These are phyloP conservation scores for Sebastes umbrosus DNA, from an alignment of 2,797 vertebrate genomes.

Conservation along the genomic window DNA sequence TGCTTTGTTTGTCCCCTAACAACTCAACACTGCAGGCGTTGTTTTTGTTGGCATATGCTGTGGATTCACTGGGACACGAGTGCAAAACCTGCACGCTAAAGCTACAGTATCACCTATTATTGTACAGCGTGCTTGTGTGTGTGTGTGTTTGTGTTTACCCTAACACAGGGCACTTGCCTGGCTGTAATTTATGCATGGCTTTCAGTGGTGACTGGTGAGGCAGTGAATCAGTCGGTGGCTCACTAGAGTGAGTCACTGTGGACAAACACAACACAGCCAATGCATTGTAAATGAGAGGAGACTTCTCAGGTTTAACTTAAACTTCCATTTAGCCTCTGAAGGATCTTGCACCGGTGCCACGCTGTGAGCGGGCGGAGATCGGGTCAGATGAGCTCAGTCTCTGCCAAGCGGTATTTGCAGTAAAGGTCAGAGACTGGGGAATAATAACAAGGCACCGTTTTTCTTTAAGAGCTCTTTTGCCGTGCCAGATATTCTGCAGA, in stretches of 20 bases:
- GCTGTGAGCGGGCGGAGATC: constrained; percentile 51
- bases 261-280: constrained; percentile 65
- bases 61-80: constrained; percentile 15
- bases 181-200: constrained; percentile 61
- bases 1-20: constrained; percentile 56
- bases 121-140: constrained; percentile 22
- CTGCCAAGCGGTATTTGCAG: constrained; percentile 56
- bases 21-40: constrained; percentile 34
- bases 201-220: constrained; percentile 46
- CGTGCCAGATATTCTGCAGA: constrained; percentile 60
- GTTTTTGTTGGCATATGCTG: constrained; percentile 42
- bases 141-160: constrained; percentile 34
- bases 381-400: constrained; percentile 51
- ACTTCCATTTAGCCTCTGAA: constrained; percentile 71
- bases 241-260: constrained; percentile 63
- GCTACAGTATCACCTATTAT: neutral
- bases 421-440: constrained; percentile 75
- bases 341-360: constrained; percentile 22
- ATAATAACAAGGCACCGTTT: constrained; percentile 62
- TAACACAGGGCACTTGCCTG: constrained; percentile 30
- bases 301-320: constrained; percentile 61
- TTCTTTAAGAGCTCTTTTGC: constrained; percentile 58
- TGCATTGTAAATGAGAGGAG: constrained; percentile 65
- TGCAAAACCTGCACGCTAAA: constrained; percentile 39
- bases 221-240: constrained; percentile 43